A percentile compares a stretch with the other conserved stretches of the same genome.
phyloP scores from a whole-genome alignment of 2,888 invertebrate genomes.

The Hirtodrosophila duncani region DNA sequence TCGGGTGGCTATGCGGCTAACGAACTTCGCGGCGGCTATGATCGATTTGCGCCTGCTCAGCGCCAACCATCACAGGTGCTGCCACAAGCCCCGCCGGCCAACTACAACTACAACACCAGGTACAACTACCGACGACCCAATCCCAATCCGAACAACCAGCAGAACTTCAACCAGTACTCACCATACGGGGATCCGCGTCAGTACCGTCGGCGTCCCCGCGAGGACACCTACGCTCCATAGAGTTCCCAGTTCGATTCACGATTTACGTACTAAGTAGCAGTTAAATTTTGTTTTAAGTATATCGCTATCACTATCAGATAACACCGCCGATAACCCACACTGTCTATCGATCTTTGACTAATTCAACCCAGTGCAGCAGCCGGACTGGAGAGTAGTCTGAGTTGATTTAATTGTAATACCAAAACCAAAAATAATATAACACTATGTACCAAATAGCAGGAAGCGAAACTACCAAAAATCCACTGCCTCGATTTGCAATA shows the following conservation, averaged over 20 bases:
- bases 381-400: conserved; percentile 37
- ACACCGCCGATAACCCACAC: conserved; percentile 26
- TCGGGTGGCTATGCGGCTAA: background rate
- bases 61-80: no score
- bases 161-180: conserved; percentile 22
- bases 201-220: conserved; percentile 55
- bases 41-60: no score
- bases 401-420: conserved; percentile 30
- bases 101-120: conserved; percentile 25
- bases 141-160: conserved; percentile 28
- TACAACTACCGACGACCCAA: conserved; percentile 16
- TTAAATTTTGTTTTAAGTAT: conserved; percentile 58
- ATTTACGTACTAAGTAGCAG: conserved; percentile 60
- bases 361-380: no score
- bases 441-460: conserved; percentile 22
- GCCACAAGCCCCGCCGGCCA: no score
- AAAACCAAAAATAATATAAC: conserved; percentile 23
- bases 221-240: conserved; percentile 64
- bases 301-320: conserved; percentile 49
- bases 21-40: no score
- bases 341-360: background rate
- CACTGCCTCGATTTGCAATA: conserved; percentile 49
- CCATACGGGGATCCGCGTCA: conserved; percentile 27
- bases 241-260: conserved; percentile 24
- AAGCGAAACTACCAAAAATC: conserved; percentile 15